A percentile compares a stretch with the other conserved stretches of the same genome.
Evolutionary conservation across 2,797 vertebrate species (phyloP).

Genomic region (Hippopotamyrus pictus): DNA sequence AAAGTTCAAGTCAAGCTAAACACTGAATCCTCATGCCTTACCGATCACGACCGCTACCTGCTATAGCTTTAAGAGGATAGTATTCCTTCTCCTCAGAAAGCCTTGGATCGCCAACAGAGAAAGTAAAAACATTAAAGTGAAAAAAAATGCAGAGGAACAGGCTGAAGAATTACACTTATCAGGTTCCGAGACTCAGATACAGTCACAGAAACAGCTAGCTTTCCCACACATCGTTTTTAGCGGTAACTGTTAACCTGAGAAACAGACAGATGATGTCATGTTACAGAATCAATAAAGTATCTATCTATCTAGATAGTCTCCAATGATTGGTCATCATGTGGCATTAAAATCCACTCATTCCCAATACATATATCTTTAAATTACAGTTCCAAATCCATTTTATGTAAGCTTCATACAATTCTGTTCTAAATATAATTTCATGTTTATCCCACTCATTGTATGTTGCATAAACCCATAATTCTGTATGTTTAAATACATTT

Average conservation of each 20-base stretch:
- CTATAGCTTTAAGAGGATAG: conserved; percentile 76
- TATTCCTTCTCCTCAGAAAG: conserved; percentile 64
- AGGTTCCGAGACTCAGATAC: neutral
- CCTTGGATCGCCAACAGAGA: neutral
- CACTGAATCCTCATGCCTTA: conserved; percentile 95
- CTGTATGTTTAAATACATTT: neutral
- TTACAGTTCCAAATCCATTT: neutral
- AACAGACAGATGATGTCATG: neutral
- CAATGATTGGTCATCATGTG: neutral
- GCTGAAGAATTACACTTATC: conserved; percentile 7
- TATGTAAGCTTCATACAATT: neutral
- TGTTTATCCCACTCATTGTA: neutral
- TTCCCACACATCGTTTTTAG: neutral
- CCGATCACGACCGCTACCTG: conserved; percentile 80
- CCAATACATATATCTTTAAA: neutral
- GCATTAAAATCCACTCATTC: neutral
- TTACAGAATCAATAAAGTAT: neutral
- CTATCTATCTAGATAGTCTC: neutral
- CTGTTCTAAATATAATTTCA: neutral
- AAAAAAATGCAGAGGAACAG: neutral
- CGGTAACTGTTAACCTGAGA: neutral
- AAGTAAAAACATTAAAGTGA: neutral
- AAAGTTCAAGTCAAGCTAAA: conserved; percentile 68
- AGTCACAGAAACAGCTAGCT: neutral
- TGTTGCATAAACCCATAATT: neutral